Evolutionary conservation across 1,140 invertebrate species (phyloP).

Genomic region (Lepidurus packardi): DNA sequence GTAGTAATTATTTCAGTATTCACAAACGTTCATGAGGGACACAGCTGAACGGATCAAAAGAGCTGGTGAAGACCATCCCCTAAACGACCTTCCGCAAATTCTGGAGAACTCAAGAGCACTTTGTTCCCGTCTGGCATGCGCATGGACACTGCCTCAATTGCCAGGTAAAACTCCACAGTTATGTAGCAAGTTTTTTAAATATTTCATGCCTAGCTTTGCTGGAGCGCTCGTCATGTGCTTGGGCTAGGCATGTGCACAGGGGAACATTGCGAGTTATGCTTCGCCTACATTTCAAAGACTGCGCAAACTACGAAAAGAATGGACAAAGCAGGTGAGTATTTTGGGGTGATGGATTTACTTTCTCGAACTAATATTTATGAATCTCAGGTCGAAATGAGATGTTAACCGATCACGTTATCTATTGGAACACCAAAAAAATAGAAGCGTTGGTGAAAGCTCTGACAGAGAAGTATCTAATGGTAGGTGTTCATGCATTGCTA

Average conservation of each 20-base stretch:
- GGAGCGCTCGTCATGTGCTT: neutral
- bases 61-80: neutral
- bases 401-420: slow-evolving; percentile 1
- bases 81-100: neutral
- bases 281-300: slow-evolving; percentile 1
- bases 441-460: neutral
- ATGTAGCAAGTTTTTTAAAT: neutral
- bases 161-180: neutral
- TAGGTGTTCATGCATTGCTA: neutral
- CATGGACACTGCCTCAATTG: neutral
- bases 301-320: neutral
- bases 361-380: neutral
- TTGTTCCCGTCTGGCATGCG: too few species aligned
- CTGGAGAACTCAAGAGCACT: neutral
- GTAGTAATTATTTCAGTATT: neutral
- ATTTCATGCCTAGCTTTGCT: neutral
- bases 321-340: neutral
- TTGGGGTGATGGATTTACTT: slow-evolving; percentile 5
- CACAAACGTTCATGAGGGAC: neutral
- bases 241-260: neutral
- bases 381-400: slow-evolving; percentile 5
- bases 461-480: neutral
- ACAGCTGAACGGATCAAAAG: neutral
- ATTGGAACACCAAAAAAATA: slow-evolving; percentile 1
- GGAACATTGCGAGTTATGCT: neutral